phyloP scores from a whole-genome alignment of 2,113 vertebrate species.

The Dicerorhinus sumatrensis region DNA sequence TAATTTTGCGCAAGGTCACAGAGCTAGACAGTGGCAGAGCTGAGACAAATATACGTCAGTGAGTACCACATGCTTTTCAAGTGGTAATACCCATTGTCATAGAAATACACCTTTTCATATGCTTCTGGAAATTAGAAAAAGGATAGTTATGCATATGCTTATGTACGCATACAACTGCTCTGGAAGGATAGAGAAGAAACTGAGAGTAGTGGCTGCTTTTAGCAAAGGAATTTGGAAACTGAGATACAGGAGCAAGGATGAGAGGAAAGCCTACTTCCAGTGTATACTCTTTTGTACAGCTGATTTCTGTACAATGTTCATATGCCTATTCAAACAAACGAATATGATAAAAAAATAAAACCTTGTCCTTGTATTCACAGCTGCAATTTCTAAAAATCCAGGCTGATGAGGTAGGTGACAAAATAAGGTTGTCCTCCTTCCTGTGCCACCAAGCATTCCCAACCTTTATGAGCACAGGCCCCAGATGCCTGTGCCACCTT shows the following conservation, averaged over 20 bases:
- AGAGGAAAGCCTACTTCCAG: background rate
- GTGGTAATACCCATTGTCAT: background rate
- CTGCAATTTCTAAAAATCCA: constrained; percentile 39
- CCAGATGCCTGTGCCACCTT: background rate
- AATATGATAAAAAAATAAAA: background rate
- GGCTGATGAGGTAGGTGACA: background rate
- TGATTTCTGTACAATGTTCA: background rate
- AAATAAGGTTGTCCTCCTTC: background rate
- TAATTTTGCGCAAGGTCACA: constrained; percentile 36
- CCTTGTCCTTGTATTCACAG: background rate
- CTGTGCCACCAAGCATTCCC: background rate
- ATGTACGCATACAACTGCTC: background rate
- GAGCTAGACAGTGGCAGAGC: background rate
- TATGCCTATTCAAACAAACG: background rate
- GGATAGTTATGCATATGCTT: background rate
- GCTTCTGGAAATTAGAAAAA: constrained; percentile 1
- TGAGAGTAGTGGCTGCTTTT: background rate
- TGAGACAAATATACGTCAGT: background rate
- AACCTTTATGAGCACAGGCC: background rate
- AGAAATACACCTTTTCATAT: background rate
- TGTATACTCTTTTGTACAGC: background rate
- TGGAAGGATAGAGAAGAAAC: constrained; percentile 4
- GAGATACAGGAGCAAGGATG: background rate
- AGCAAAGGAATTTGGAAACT: constrained; percentile 10
- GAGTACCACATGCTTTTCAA: background rate